Evolutionary conservation across 2,888 invertebrate species (phyloP), one percentile per base, ranked within the genome.

Genomic region (Disparrhopalites patrizii): DNA sequence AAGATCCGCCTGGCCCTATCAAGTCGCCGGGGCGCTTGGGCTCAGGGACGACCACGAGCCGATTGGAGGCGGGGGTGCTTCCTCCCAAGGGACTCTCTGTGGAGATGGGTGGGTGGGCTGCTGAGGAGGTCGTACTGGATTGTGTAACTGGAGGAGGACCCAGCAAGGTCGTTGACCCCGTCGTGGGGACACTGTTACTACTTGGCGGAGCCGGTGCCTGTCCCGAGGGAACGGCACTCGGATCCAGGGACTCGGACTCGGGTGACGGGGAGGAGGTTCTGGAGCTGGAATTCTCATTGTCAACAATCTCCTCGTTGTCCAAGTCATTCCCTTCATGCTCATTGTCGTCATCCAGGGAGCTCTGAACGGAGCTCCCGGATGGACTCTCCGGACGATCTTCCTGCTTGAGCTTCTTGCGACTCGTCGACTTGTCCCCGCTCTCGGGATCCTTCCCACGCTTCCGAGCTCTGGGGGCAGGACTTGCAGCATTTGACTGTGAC

Each of bases 281-380:
- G 25, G 76, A 75, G 65, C 76, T 76, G n/a, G 72, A 71, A 64
- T 74, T 73, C 56, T 75, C 75, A 60, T 66, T 69, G 66, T 70
- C 70, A 60, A 65, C 65, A 55, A 72, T 74, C 65, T 73, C 69
- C 66, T 74, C 70, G 62, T 71, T 72, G 65, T 74, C 73, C 57
- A 70, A 68, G 58, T 70, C 70, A 60, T 63, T 69, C 38, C 71
- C 74, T 33, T 75, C 74, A 20, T 62, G 63, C 51, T 75, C 75
- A 61, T 68, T 67, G 68, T 84, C 84, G 68, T 85, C 85, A 78
- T 89, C 88, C 55, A 89, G 86, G 47, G 91, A 88, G 76, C 90
- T 91, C 76, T 91, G 91, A 77, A 90, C 90, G 68, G 90, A 84
- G 77, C 91, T 91, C 77, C 88, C 89, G 47, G 89, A 87, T 15